A percentile compares a stretch with the other conserved stretches of the same genome.
Conservation (phyloP, 2,888 invertebrate species). For the Eupithecia tripunctaria region DNA sequence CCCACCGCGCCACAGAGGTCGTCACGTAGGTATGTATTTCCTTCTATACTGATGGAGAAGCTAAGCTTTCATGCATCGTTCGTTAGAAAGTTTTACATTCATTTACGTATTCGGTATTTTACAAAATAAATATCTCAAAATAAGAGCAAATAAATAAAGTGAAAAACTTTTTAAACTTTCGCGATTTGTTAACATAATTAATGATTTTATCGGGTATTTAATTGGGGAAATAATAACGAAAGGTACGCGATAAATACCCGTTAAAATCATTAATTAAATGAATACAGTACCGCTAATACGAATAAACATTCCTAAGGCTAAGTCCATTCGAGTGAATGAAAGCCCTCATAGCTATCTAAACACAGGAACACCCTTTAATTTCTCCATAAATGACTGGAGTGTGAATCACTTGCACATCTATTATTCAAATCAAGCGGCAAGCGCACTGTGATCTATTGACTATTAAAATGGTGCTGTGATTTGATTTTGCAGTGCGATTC, state of each 20-base stretch:
- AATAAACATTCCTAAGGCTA: constrained; percentile 9
- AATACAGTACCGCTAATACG: constrained; percentile 9
- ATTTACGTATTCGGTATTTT: background rate
- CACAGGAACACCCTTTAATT: constrained; percentile 43
- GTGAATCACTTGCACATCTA: constrained; percentile 45
- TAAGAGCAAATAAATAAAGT: constrained; percentile 1
- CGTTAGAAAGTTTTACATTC: background rate
- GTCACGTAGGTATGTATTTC: no score
- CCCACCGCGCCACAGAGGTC: no score
- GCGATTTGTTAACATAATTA: no score
- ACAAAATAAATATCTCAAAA: background rate
- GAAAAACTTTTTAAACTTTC: no score
- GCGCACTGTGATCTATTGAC: constrained; percentile 48
- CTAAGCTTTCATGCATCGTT: background rate
- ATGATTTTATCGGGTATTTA: no score
- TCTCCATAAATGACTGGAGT: constrained; percentile 65
- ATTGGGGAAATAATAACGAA: no score
- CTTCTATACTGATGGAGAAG: background rate
- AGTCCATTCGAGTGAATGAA: constrained; percentile 16
- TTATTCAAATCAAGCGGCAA: constrained; percentile 60
- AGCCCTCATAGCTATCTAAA: constrained; percentile 29
- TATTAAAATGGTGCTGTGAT: constrained; percentile 27
- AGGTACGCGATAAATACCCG: no score
- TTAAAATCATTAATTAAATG: no score
- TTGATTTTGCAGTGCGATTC: constrained; percentile 27